These are phyloP conservation scores for Protonibea diacanthus DNA, from an alignment of 2,797 vertebrate species.

Conservation along the genomic window DNA sequence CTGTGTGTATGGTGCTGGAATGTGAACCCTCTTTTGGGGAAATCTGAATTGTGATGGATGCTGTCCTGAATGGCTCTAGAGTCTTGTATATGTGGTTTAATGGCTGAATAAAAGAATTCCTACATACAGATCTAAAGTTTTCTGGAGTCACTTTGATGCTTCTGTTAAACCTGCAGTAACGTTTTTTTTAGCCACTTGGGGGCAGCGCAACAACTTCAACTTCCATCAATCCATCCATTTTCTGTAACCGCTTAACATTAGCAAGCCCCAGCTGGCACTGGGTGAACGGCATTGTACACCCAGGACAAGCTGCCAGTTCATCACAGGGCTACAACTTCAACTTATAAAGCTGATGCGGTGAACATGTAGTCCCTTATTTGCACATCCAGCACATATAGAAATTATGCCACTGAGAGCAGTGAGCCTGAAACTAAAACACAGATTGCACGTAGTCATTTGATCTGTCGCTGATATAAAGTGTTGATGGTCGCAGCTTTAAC, in stretches of 20 bases:
- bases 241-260: too few species aligned
- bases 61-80: conserved; percentile 19
- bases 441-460: not conserved
- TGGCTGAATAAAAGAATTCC: conserved; percentile 73
- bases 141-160: not conserved
- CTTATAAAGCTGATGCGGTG: not conserved
- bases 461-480: too few species aligned
- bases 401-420: not conserved
- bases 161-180: not conserved
- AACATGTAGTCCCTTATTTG: not conserved
- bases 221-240: too few species aligned
- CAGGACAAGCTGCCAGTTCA: too few species aligned
- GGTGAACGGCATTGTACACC: too few species aligned
- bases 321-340: too few species aligned
- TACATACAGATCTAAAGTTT: conserved; percentile 6
- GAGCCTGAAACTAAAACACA: not conserved
- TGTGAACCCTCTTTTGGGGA: conserved; percentile 19
- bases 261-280: too few species aligned
- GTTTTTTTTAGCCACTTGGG: not conserved
- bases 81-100: conserved; percentile 47
- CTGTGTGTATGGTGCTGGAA: conserved; percentile 52
- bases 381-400: not conserved
- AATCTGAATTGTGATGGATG: conserved; percentile 33
- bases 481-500: too few species aligned
- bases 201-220: conserved; percentile 4